phyloP scores from a whole-genome alignment of 64 coral and sea anemone species.

The Actinia tenebrosa region DNA sequence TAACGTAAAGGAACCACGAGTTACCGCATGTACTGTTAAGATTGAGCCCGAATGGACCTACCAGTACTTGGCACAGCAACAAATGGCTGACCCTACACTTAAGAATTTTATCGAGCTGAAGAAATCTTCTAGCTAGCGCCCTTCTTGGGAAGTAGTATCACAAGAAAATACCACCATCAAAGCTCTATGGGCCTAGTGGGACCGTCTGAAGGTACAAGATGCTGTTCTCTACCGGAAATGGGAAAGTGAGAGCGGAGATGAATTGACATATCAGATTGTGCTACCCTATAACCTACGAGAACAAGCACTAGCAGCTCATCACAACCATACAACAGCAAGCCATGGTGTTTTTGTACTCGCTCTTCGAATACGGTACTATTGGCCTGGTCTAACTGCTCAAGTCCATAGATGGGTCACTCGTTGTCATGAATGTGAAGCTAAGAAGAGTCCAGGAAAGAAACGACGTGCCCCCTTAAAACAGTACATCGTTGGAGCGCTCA shows the following conservation, averaged over 20 bases:
- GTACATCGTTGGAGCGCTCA: constrained; percentile 21
- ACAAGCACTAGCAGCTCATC: constrained; percentile 20
- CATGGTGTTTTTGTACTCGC: constrained; percentile 28
- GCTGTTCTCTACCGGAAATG: background rate
- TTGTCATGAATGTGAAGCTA: constrained; percentile 43
- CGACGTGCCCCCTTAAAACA: constrained; percentile 12
- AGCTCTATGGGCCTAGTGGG: background rate
- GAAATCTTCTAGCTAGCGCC: background rate
- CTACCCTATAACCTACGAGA: constrained; percentile 15
- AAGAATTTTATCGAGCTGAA: background rate
- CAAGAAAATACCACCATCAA: background rate
- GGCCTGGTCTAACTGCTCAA: constrained; percentile 35
- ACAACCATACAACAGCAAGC: constrained; percentile 31
- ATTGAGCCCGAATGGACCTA: background rate
- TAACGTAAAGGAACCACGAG: background rate
- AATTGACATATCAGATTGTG: constrained; percentile 10
- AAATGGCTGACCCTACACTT: background rate
- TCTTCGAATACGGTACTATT: constrained; percentile 36
- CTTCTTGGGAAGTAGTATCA: background rate
- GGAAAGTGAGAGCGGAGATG: background rate
- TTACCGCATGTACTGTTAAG: background rate
- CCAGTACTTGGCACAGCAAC: background rate
- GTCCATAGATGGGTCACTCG: constrained; percentile 10
- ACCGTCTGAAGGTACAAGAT: background rate
- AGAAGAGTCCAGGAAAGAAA: constrained; percentile 23